A percentile compares a stretch with the other conserved stretches of the same genome.
These are phyloP conservation scores for Sinhomidia bicolor DNA, from an alignment of 2,888 invertebrate species.

Conservation along the genomic window DNA sequence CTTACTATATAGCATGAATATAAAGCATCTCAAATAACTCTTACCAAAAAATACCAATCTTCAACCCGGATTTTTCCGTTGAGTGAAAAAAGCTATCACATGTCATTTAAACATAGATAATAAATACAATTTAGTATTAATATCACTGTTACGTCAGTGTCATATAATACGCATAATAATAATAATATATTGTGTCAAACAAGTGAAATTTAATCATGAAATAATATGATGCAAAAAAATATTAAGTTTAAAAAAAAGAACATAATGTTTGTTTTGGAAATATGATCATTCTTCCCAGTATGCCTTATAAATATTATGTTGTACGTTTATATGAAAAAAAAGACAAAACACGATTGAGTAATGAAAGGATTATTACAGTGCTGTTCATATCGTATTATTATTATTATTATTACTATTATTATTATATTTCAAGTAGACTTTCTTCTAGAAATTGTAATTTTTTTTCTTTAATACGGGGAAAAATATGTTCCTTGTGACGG, in stretches of 20 bases:
- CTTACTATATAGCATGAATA: not conserved
- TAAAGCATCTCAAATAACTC: not conserved
- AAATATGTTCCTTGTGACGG: too few species aligned
- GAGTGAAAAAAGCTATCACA: not conserved
- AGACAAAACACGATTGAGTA: not conserved
- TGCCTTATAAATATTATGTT: not conserved
- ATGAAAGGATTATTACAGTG: not conserved
- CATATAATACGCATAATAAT: not conserved
- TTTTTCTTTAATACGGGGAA: too few species aligned
- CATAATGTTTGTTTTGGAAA: not conserved
- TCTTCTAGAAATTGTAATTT: not conserved
- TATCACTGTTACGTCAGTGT: too few species aligned
- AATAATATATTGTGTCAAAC: not conserved
- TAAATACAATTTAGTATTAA: conserved; percentile 32
- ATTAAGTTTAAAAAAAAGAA: too few species aligned
- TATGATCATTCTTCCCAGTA: not conserved
- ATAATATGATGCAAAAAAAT: not conserved
- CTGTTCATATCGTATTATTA: not conserved
- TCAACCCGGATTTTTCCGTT: not conserved
- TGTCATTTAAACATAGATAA: not conserved
- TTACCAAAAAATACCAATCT: conserved; percentile 4
- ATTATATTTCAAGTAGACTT: not conserved
- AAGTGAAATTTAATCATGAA: not conserved
- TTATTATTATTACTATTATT: too few species aligned
- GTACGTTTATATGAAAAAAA: not conserved